Evolutionary conservation across 1,140 invertebrate species (phyloP), one percentile per base, ranked within the genome.

Genomic region (Hyles vespertilio): DNA sequence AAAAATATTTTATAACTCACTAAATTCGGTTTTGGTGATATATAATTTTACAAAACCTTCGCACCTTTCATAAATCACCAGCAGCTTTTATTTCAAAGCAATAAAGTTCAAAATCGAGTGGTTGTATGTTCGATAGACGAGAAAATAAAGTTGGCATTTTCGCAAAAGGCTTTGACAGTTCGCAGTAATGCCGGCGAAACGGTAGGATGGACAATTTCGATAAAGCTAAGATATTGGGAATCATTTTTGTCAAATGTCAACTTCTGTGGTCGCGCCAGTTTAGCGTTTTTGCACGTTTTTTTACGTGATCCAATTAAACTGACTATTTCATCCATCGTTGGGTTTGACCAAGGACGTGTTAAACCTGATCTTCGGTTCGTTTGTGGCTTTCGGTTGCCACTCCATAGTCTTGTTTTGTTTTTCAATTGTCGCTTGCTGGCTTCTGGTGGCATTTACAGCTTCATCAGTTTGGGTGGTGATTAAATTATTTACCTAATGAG

Each of bases 181-280:
- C 82, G 81, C 74, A 70, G 79, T 87, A 84, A 79, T 72, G 72
- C 79, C 73, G 77, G 72, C 70, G 77, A 81, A 78, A 87, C 84
- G 84, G 82, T 85, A 85, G 84, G 69, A 74, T 80, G 82, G 73
- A 74, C 75, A 81, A 87, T 85, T 85, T 85, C 62, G 84, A 87
- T 87, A 74, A 68, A 67, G 75, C 59, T 46, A 48, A 67, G 84
- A 87, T 87, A 83, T 74, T 70, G 51, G 68, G 71, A 72, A 76
- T 75, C 76, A 76, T 85, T 87, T 87, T 87, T 87, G 84, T 87
- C 84, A 87, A 87, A 84, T 85, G 82, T 87, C 84, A 87, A 87
- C 84, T 83, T 83, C 79, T 85, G 82, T 84, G 79, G 80, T 76
- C 79, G 74, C 74, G 64, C 67, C 63, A 67, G 67, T 67, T 72